These are phyloP conservation scores for Gallinago undulata DNA, from an alignment of 2,113 vertebrate species.

Conservation along the genomic window DNA sequence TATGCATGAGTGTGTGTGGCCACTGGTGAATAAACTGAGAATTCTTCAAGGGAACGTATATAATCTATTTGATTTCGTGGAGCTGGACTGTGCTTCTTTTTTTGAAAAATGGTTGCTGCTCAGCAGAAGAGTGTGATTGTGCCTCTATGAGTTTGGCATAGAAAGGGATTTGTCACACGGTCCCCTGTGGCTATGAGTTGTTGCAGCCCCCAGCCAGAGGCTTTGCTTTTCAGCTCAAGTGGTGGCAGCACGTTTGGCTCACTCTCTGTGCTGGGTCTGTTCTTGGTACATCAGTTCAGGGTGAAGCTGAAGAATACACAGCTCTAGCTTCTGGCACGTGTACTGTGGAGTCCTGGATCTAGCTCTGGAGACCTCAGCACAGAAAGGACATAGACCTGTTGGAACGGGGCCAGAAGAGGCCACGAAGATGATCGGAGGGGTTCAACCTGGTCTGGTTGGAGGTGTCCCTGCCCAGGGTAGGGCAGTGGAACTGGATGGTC, in stretches of 20 bases:
- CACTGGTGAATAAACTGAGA: not conserved
- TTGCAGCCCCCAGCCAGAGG: not conserved
- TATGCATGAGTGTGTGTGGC: slow-evolving; percentile 21
- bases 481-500: too few relatives aligned
- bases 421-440: too few relatives aligned
- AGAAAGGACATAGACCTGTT: too few relatives aligned
- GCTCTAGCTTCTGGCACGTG: too few relatives aligned
- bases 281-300: too few relatives aligned
- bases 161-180: not conserved
- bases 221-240: not conserved
- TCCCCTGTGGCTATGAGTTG: not conserved
- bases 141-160: not conserved
- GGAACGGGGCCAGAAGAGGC: too few relatives aligned
- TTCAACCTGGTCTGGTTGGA: too few relatives aligned
- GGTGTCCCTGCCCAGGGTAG: too few relatives aligned
- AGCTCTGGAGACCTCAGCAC: too few relatives aligned
- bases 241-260: not conserved
- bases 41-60: not conserved
- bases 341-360: too few relatives aligned
- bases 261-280: not conserved
- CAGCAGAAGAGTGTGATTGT: not conserved
- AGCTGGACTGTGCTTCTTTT: not conserved
- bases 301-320: too few relatives aligned
- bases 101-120: not conserved
- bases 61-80: not conserved